Percentiles rank a stretch among this genome's conserved stretches.
Evolutionary conservation across 2,888 invertebrate genomes (phyloP).

Genomic region (Scelioninae gen. 2): DNA sequence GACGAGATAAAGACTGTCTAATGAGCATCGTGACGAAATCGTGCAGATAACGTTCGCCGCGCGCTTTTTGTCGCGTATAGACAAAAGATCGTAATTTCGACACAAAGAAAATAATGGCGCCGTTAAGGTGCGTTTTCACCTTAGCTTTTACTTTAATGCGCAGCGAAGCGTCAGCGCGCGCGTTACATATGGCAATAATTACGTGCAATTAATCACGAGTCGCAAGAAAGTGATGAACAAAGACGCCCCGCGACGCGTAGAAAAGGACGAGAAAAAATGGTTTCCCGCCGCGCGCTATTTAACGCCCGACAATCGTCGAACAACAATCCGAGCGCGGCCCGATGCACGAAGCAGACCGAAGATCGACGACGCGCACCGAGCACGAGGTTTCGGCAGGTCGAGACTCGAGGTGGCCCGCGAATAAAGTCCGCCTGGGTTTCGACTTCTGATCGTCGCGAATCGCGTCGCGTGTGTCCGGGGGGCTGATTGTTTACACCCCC

Average conservation of each 20-base stretch:
- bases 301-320: no score
- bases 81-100: constrained; percentile 29
- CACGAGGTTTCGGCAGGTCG: neutral
- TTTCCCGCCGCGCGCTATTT: no score
- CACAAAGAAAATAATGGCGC: constrained; percentile 39
- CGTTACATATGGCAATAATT: neutral
- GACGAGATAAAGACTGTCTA: constrained; percentile 5
- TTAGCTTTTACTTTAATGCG: constrained; percentile 13
- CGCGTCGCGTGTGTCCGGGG: constrained; percentile 61
- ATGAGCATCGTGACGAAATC: constrained; percentile 23
- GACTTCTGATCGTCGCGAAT: constrained; percentile 36
- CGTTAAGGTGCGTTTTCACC: constrained; percentile 46
- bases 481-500: constrained; percentile 74
- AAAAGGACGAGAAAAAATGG: no score
- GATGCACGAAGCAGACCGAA: no score
- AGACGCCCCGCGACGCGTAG: no score
- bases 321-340: no score
- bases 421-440: constrained; percentile 8
- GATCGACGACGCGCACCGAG: neutral
- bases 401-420: constrained; percentile 21
- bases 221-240: no score
- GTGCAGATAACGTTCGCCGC: constrained; percentile 7
- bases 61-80: constrained; percentile 3
- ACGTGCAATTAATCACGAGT: no score
- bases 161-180: neutral